Evolutionary conservation across 2,888 invertebrate species (phyloP).

Genomic region (Sialis lutaria): DNA sequence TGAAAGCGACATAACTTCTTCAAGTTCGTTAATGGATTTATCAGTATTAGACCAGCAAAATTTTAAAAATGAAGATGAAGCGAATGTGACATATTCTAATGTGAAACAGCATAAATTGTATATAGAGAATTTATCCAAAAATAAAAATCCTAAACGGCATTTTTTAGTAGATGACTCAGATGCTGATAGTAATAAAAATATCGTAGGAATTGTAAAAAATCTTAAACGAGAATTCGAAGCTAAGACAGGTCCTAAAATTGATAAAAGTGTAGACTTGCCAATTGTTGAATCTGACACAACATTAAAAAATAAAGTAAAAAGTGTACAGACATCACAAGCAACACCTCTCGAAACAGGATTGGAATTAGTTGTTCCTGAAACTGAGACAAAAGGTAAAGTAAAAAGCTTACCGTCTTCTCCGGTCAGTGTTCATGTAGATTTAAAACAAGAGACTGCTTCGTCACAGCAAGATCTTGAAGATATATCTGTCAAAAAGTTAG

Average conservation of each 20-base stretch:
- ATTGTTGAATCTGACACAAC: not conserved
- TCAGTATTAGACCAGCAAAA: not conserved
- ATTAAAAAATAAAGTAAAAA: conserved; percentile 16
- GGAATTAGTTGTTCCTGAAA: conserved; percentile 10
- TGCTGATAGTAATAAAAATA: conserved; percentile 17
- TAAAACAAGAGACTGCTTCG: conserved; percentile 13
- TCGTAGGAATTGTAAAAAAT: conserved; percentile 58
- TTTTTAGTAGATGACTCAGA: conserved; percentile 23
- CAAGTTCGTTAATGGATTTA: not conserved
- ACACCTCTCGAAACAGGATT: conserved; percentile 2
- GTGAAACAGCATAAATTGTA: conserved; percentile 34
- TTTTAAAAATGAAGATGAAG: not conserved
- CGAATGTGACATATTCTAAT: conserved; percentile 16
- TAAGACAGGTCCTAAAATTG: conserved; percentile 32
- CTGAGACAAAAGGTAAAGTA: conserved; percentile 22
- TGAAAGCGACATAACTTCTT: not conserved
- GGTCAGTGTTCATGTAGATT: conserved; percentile 33
- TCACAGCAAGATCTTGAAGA: conserved; percentile 31
- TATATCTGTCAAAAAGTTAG: conserved; percentile 54
- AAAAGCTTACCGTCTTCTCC: conserved; percentile 44
- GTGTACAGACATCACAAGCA: conserved; percentile 14
- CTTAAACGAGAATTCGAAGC: conserved; percentile 82
- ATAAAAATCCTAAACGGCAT: conserved; percentile 18
- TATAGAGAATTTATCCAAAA: conserved; percentile 28
- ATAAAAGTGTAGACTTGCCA: conserved; percentile 7